Base-by-base conservation (phyloP, 2,888 invertebrate species). In the Aphidoletes aphidimyza region DNA sequence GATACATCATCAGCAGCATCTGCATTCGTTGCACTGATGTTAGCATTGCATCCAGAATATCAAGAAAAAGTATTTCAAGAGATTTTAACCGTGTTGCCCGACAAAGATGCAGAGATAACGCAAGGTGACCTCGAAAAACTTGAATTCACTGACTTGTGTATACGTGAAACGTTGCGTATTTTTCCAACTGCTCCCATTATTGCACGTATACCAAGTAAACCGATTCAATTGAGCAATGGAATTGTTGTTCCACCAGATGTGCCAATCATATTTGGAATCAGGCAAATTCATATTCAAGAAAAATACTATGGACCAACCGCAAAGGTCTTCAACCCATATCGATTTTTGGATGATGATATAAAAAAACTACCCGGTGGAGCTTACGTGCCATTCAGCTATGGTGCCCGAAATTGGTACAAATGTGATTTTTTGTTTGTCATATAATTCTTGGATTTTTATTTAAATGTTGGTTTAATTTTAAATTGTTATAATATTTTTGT, bases 21-120 rank as follows among this genome's bases (percentile, higher is more conserved):
- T 2, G 36, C 84, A 0, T 59, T 54, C 30, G 39, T 84, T 17
- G 69, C 39, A 0, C 1, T 84, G 1, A 39, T 59, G 59, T 37
- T 84, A n/a, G 84, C 84, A 0, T 1, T 84, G 39, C n/a, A 84
- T 26, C 84, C 54, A 37, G 59, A 84, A 54, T 84, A 69, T 69
- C 84, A 84, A 39, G 37, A 84, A 26, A 54, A 19, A 6, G 84
- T 69, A 37, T 59, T 37, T 84, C 37, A 84, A 26, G 84, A 84
- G 39, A 84, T 84, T 26, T 14, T 54, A 37, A 59, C 6, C 0
- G 59, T 59, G n/a, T 26, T 54, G 30, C 84, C 84, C 26, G 14
- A 84, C 30, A 54, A 37, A 36, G 2, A 59, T 36, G 30, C n/a
- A 0, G 59, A 54, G 9, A n/a, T 84, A 59, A 84, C 84, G n/a